Conservation (phyloP, 2,113 vertebrate genomes). For the Sula dactylatra region DNA sequence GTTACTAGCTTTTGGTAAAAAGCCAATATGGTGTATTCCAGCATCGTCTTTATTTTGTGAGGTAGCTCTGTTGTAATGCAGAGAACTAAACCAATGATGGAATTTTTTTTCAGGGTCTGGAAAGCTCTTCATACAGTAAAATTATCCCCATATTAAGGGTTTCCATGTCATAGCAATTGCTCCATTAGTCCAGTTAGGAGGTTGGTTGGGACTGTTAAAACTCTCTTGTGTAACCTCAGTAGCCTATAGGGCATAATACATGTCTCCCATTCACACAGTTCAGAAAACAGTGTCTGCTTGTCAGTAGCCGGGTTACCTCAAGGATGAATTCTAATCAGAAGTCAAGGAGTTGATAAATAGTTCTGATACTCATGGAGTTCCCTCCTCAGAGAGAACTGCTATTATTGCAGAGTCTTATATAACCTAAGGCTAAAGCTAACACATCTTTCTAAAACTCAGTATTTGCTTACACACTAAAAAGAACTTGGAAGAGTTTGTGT, state of each 20-base stretch:
- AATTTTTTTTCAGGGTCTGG: neutral
- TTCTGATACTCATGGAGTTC: neutral
- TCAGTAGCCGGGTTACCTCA: neutral
- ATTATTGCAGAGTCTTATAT: neutral
- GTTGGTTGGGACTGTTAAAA: neutral
- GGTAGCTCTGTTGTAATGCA: neutral
- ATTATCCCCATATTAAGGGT: neutral
- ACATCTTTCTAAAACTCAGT: neutral
- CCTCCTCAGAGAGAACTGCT: neutral
- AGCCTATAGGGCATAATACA: neutral
- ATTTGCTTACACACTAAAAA: neutral
- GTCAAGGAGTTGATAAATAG: neutral
- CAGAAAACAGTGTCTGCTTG: neutral
- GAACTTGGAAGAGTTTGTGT: neutral
- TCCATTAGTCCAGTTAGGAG: neutral
- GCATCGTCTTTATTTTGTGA: neutral
- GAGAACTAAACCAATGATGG: fast-evolving
- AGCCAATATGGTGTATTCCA: neutral
- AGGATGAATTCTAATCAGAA: neutral
- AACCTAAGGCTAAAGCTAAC: neutral
- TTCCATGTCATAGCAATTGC: neutral
- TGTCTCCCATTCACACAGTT: neutral
- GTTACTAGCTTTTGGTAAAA: neutral
- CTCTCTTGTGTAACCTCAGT: neutral
- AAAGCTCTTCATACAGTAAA: neutral